Evolutionary conservation across 2,113 vertebrate genomes (phyloP).

Genomic region (Halichoeres trimaculatus): DNA sequence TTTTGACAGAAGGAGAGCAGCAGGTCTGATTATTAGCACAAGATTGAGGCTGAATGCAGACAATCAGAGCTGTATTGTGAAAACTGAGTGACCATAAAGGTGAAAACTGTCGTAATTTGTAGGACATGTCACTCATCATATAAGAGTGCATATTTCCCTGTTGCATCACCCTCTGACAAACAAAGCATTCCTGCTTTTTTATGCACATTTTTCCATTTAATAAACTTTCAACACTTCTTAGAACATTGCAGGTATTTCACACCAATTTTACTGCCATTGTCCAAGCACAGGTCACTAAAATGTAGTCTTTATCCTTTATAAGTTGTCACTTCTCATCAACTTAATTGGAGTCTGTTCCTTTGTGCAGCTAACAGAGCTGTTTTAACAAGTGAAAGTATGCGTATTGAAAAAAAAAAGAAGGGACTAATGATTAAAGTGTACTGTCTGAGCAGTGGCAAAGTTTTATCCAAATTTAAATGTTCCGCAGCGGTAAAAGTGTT

Average conservation of each 20-base stretch:
- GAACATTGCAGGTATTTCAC: not conserved
- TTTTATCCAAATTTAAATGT: slow-evolving; percentile 17
- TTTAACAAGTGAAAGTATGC: not conserved
- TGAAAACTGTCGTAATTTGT: not conserved
- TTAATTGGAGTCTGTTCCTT: slow-evolving; percentile 35
- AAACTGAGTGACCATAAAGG: slow-evolving; percentile 18
- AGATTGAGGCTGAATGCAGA: slow-evolving; percentile 28
- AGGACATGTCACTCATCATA: not conserved
- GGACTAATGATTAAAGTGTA: slow-evolving; percentile 9
- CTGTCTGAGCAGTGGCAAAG: not conserved
- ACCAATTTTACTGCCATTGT: not conserved
- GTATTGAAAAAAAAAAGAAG: slow-evolving; percentile 22
- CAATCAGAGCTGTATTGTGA: slow-evolving; percentile 4
- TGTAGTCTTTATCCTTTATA: not conserved
- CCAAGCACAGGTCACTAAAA: not conserved
- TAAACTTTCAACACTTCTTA: not conserved
- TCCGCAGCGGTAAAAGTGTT: not conserved
- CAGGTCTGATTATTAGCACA: slow-evolving; percentile 30
- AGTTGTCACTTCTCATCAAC: slow-evolving; percentile 19
- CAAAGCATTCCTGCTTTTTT: not conserved
- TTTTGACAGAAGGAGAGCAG: slow-evolving; percentile 67
- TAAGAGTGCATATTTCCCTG: not conserved
- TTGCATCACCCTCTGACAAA: not conserved
- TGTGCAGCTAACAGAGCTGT: not conserved
- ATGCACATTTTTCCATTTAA: not conserved